These are phyloP conservation scores for Ceratosolen fusciceps DNA, from an alignment of 1,140 invertebrate genomes.

Conservation along the genomic window DNA sequence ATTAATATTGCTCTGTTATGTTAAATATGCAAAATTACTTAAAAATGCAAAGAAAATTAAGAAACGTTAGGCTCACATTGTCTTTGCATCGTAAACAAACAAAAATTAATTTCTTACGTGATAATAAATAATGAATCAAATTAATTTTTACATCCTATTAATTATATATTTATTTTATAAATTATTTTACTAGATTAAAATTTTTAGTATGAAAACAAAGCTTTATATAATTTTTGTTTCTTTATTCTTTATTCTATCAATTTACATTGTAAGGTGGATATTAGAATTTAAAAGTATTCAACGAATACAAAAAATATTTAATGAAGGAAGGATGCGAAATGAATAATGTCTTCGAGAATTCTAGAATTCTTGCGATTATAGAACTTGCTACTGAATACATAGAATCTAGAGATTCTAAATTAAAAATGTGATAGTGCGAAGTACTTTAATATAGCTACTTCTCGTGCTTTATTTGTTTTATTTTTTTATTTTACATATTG, in stretches of 20 bases:
- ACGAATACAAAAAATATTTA: slow-evolving; percentile 31
- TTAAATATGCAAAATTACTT: not conserved
- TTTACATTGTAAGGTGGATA: not conserved
- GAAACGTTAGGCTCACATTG: not conserved
- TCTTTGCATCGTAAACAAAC: not conserved
- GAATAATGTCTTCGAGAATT: slow-evolving; percentile 31
- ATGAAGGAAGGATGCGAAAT: slow-evolving; percentile 20
- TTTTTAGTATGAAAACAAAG: too few relatives aligned
- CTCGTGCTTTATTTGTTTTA: slow-evolving; percentile 35
- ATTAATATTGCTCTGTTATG: not conserved
- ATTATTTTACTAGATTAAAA: too few relatives aligned
- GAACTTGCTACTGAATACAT: slow-evolving; percentile 21
- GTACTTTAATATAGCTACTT: slow-evolving; percentile 48
- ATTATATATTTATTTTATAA: slow-evolving; percentile 23
- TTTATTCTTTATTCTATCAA: not conserved
- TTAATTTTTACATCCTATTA: slow-evolving; percentile 11
- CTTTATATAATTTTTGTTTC: slow-evolving; percentile 38
- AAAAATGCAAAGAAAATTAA: not conserved
- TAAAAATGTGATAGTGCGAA: slow-evolving; percentile 52
- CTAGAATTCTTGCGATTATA: slow-evolving; percentile 35
- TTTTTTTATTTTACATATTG: slow-evolving; percentile 49
- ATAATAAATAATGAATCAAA: slow-evolving; percentile 2
- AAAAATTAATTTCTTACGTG: slow-evolving; percentile 15
- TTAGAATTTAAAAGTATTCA: slow-evolving; percentile 18
- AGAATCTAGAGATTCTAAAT: slow-evolving; percentile 50